Evolutionary conservation across 1,140 invertebrate species (phyloP), one percentile per base, ranked within the genome.

Genomic region (Kradibia gibbosae): DNA sequence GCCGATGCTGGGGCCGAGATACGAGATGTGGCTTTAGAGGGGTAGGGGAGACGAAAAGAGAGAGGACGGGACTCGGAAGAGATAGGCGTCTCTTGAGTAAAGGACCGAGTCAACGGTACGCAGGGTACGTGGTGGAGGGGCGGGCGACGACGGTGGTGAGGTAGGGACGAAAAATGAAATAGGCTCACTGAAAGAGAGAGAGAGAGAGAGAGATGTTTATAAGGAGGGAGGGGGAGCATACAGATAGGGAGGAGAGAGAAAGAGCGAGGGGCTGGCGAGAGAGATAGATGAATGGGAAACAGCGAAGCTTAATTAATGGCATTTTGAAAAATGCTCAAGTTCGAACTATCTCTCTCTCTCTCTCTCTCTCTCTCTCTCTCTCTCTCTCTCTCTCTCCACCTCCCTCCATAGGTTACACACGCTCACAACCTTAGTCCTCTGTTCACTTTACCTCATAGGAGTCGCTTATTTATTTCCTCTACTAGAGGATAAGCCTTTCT

Each of bases 301-400:
- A 42, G 80, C 65, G 15, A 39, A 74, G 76, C 76, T 79, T 82
- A 82, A 82, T 82, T 82, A 79, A 82, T 82, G 81, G 76, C 76
- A 72, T 74, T 82, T 79, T 71, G 71, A 78, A 78, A 82, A 82
- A 82, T 78, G 42, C 42, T 78, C 53, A 34, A 62, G 78, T 48
- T 65, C 53, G 11, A 50, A 31, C 22, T 65, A n/a, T 70, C 73
- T 15, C 31, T 76, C 10, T 45, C 34, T 73, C 67, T 70, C 15
- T 70, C 36, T 13, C 20, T 8, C 34, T 42, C 34, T 70, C 67
- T 57, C 45, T 7, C 7, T 48, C 45, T 48, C 7, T 65, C 42
- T 71, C 0, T 71, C n/a, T n/a, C n/a, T n/a, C n/a, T n/a, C n/a
- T n/a, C n/a, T n/a, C n/a, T n/a, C n/a, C n/a, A n/a, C n/a, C n/a